phyloP scores from a whole-genome alignment of 2,888 invertebrate species.

The Pyrochroa serraticornis region DNA sequence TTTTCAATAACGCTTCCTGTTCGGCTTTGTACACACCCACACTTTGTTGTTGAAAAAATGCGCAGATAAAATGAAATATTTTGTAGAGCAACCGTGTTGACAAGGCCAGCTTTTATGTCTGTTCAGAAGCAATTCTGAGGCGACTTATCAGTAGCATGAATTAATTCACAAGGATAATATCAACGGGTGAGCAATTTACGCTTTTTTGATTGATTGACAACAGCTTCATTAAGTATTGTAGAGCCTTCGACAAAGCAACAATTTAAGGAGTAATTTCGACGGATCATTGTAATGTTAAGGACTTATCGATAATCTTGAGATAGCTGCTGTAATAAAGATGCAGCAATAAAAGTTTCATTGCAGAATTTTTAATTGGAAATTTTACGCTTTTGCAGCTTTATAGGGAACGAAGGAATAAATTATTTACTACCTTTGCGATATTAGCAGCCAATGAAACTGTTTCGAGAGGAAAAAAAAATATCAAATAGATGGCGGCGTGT shows the following conservation, averaged over 20 bases:
- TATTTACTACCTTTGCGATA: neutral
- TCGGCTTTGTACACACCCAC: slow-evolving; percentile 15
- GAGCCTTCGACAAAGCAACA: neutral
- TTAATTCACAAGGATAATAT: slow-evolving; percentile 6
- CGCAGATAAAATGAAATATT: slow-evolving; percentile 3
- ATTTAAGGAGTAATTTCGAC: neutral
- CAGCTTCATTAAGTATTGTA: neutral
- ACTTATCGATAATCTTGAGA: slow-evolving; percentile 12
- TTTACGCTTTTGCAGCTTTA: slow-evolving; percentile 8
- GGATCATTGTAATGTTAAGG: slow-evolving; percentile 3
- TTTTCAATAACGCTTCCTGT: slow-evolving; percentile 24
- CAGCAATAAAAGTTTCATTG: slow-evolving; percentile 7
- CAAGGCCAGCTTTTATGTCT: slow-evolving; percentile 8
- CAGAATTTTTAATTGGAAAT: slow-evolving; percentile 19
- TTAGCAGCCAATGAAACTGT: too few species aligned
- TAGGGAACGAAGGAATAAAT: slow-evolving; percentile 7
- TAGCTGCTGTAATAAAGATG: slow-evolving; percentile 1
- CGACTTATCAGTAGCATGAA: neutral
- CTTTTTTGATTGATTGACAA: slow-evolving; percentile 6
- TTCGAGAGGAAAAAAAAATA: neutral
- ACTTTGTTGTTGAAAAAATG: slow-evolving; percentile 14
- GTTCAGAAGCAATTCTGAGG: slow-evolving; percentile 2
- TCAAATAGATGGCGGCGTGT: neutral
- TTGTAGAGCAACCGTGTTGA: slow-evolving; percentile 13
- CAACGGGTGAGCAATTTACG: slow-evolving; percentile 5